Base-by-base conservation (phyloP, 2,113 vertebrate species). In the Ophiodon elongatus region DNA sequence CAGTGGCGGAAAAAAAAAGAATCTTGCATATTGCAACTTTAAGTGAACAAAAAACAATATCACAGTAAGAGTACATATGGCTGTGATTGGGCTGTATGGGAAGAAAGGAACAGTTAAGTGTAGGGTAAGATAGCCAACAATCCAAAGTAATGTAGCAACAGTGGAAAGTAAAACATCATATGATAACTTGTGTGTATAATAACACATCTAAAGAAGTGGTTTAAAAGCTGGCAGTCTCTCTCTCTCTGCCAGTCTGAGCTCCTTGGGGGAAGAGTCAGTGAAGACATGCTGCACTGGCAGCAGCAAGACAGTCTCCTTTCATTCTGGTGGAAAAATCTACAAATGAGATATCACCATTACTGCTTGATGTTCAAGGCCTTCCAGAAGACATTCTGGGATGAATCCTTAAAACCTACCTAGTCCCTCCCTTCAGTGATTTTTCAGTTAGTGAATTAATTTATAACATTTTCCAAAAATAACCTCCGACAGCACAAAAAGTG, bases 121-220 rank as follows among this genome's bases (percentile, higher is more conserved):
- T n/a, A 63, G 47, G 63, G 68, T 72, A 52, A 50, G 11, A 8
- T 15, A 54, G 47, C 77, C 56, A 73, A 70, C 50, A 74, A 60
- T 72, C 60, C 15, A 57, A 67, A 60, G 27, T 62, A 43, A 57
- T 43, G 35, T 47, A 57, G 68, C 17, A 69, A 73, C 8, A 68
- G 45, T 37, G 83, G 71, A 76, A 79, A 82, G 54, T 59, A 13
- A 81, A 88, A 63, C 47, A 65, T 21, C 33, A 66, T 19, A 69
- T 35, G 41, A 71, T 4, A 66, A 54, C 21, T 59, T 29, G 10
- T 65, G 69, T 65, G 35, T 57, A 33, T 21, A 67, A 37, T 39
- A 73, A 80, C 29, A 65, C 73, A 45, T 65, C 4, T 79, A 63
- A 43, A 29, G 76, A 52, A 15, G 76, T 45, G 71, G 17, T 65